Percentiles rank a stretch among this genome's conserved stretches.
Evolutionary conservation across 2,888 invertebrate species (phyloP).

Genomic region (Lobophora halterata): DNA sequence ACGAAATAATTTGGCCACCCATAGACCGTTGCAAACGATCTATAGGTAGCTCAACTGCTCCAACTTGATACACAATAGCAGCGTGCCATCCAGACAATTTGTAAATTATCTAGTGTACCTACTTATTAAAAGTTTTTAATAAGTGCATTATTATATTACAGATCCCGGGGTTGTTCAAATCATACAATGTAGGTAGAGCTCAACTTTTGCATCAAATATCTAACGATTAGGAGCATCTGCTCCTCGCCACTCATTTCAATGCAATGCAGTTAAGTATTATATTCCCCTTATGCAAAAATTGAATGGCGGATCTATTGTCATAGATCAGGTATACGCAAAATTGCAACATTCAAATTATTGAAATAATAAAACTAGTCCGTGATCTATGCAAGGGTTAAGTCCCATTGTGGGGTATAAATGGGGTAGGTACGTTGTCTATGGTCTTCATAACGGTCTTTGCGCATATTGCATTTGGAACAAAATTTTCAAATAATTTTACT

Average conservation of each 20-base stretch:
- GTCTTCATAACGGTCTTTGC: constrained; percentile 23
- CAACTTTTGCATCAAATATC: constrained; percentile 22
- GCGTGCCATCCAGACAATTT: too few species aligned
- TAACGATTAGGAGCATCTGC: constrained; percentile 43
- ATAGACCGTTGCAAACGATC: too few species aligned
- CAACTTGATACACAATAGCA: too few species aligned
- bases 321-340: constrained; percentile 74
- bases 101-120: too few species aligned
- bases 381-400: constrained; percentile 65
- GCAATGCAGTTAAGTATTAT: constrained; percentile 38
- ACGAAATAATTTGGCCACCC: too few species aligned
- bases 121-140: too few species aligned
- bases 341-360: constrained; percentile 79
- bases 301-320: constrained; percentile 67
- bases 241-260: constrained; percentile 27
- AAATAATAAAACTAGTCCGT: constrained; percentile 69
- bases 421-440: constrained; percentile 26
- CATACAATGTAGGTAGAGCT: constrained; percentile 1
- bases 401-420: constrained; percentile 39
- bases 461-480: constrained; percentile 12
- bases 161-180: neutral
- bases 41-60: too few species aligned
- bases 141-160: too few species aligned
- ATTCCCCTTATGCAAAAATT: constrained; percentile 76
- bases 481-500: neutral